Evolutionary conservation across 2,797 vertebrate species (phyloP).

Genomic region (Pitangus sulphuratus): DNA sequence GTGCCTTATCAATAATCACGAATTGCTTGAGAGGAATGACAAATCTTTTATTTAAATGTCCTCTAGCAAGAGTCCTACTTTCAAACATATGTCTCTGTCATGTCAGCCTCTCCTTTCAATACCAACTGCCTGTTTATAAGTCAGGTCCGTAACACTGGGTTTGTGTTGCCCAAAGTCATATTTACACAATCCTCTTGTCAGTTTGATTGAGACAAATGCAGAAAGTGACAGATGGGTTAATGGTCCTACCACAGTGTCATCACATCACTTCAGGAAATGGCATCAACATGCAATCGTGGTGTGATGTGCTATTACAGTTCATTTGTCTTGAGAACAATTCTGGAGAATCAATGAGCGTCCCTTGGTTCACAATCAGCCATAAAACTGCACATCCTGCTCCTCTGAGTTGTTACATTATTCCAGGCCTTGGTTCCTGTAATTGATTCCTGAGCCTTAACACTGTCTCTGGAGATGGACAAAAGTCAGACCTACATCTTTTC

Average conservation of each 20-base stretch:
- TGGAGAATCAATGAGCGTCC: background rate
- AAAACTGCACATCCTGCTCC: background rate
- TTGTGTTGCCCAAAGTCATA: background rate
- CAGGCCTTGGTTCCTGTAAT: background rate
- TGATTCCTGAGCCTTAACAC: background rate
- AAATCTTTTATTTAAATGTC: constrained; percentile 39
- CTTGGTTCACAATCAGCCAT: background rate
- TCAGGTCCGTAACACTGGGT: background rate
- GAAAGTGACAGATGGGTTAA: constrained; percentile 45
- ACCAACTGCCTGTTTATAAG: background rate
- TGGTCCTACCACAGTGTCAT: background rate
- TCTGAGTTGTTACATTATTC: background rate
- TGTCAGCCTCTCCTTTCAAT: background rate
- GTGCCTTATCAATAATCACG: background rate
- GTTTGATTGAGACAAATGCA: constrained; percentile 36
- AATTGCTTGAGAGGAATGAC: background rate
- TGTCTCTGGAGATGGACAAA: background rate
- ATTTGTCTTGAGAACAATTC: background rate
- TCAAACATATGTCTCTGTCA: background rate
- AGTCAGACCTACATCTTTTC: background rate
- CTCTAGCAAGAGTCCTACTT: background rate
- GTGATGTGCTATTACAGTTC: background rate
- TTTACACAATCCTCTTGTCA: constrained; percentile 9
- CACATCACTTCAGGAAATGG: constrained; percentile 6
- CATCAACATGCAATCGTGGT: background rate